Evolutionary conservation across 2,113 vertebrate genomes (phyloP).

Genomic region (Onychorhynchus coronatus): DNA sequence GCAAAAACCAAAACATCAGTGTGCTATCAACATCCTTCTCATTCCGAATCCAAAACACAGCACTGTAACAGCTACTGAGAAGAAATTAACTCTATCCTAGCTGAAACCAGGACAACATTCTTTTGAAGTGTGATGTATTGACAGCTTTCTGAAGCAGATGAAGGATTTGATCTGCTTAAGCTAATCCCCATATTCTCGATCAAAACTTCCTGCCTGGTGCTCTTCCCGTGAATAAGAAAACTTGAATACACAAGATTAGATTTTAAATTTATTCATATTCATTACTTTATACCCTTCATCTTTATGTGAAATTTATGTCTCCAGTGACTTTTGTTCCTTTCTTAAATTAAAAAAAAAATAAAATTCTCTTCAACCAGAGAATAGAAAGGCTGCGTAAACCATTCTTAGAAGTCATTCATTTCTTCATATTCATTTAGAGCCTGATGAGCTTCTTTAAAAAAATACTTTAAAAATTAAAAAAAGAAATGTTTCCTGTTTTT

Average conservation of each 20-base stretch:
- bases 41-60: not conserved
- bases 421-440: not conserved
- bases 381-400: not conserved
- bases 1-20: not conserved
- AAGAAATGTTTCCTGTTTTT: not conserved
- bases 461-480: not conserved
- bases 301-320: not conserved
- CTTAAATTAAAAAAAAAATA: not conserved
- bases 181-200: not conserved
- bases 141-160: not conserved
- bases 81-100: not conserved
- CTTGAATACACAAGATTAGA: not conserved
- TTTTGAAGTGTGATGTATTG: not conserved
- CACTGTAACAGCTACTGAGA: not conserved
- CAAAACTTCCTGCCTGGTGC: not conserved
- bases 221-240: not conserved
- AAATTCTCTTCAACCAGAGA: not conserved
- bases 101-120: not conserved
- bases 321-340: not conserved
- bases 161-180: not conserved
- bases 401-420: not conserved
- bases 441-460: not conserved
- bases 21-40: not conserved
- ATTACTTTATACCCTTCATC: not conserved
- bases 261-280: not conserved